phyloP scores from a whole-genome alignment of 2,888 invertebrate genomes.

The Dusona sp. region DNA sequence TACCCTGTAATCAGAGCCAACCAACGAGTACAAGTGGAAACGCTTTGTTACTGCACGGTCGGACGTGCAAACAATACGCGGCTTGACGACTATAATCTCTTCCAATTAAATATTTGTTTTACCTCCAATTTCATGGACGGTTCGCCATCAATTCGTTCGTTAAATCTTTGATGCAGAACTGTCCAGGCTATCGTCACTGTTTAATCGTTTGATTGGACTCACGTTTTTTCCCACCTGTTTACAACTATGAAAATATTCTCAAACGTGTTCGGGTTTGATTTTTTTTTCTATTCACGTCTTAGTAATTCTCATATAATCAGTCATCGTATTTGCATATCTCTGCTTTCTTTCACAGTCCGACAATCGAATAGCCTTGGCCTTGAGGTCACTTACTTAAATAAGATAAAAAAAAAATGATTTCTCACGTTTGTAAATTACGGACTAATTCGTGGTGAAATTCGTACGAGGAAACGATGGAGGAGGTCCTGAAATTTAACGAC shows the following conservation, averaged over 20 bases:
- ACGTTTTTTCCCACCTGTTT: not conserved
- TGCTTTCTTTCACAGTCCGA: not conserved
- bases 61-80: not conserved
- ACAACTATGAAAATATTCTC: not conserved
- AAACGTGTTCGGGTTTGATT: not conserved
- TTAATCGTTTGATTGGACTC: not conserved
- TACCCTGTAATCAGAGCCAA: conserved; percentile 39
- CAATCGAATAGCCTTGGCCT: not conserved
- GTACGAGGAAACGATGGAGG: conserved; percentile 12
- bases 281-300: not conserved
- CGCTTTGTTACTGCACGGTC: conserved; percentile 48
- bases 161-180: not conserved
- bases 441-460: conserved; percentile 11
- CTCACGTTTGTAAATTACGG: not conserved
- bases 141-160: not conserved
- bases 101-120: conserved; percentile 10
- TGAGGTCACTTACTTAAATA: not conserved
- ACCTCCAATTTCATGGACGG: conserved; percentile 4
- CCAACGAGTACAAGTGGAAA: conserved; percentile 49
- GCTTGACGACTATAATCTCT: not conserved
- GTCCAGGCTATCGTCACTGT: not conserved
- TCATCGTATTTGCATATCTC: not conserved
- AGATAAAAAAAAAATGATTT: conserved; percentile 3
- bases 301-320: not conserved
- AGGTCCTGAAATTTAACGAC: conserved; percentile 50